Conservation (phyloP, 2,888 invertebrate species). For the Phanerotoma sp. region DNA sequence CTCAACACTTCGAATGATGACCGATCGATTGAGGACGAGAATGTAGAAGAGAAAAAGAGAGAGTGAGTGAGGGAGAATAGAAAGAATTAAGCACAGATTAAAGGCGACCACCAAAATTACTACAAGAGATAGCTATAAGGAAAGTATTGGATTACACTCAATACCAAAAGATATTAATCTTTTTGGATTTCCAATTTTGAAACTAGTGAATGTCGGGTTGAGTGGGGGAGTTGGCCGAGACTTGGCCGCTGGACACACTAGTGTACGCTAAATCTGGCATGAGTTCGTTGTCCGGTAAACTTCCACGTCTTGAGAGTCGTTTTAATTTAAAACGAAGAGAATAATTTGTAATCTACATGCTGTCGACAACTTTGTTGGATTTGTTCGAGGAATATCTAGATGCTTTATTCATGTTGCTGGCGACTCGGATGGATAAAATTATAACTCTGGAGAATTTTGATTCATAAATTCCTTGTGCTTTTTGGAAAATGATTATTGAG, state of each 20-base stretch:
- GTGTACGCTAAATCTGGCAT: slow-evolving; percentile 26
- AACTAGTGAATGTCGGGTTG: background rate
- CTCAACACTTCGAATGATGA: slow-evolving; percentile 28
- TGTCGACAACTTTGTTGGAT: no score
- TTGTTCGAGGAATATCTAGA: no score
- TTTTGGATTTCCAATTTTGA: background rate
- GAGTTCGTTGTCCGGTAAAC: slow-evolving; percentile 30
- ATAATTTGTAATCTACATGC: no score
- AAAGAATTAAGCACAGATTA: background rate
- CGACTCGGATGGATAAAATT: no score
- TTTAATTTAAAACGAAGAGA: no score
- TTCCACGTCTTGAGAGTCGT: no score
- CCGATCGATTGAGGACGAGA: slow-evolving; percentile 19
- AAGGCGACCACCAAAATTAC: background rate
- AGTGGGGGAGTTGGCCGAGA: background rate
- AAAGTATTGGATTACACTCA: background rate
- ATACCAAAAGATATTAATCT: background rate
- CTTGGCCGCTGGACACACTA: background rate
- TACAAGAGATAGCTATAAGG: background rate
- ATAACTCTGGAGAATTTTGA: no score
- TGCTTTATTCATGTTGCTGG: no score
- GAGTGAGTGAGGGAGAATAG: background rate
- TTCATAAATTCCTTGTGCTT: no score
- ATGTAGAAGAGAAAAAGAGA: background rate
- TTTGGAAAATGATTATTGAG: no score